A percentile compares a stretch with the other conserved stretches of the same genome.
Evolutionary conservation across 1,140 invertebrate species (phyloP).

Genomic region (Charaxes varanes): DNA sequence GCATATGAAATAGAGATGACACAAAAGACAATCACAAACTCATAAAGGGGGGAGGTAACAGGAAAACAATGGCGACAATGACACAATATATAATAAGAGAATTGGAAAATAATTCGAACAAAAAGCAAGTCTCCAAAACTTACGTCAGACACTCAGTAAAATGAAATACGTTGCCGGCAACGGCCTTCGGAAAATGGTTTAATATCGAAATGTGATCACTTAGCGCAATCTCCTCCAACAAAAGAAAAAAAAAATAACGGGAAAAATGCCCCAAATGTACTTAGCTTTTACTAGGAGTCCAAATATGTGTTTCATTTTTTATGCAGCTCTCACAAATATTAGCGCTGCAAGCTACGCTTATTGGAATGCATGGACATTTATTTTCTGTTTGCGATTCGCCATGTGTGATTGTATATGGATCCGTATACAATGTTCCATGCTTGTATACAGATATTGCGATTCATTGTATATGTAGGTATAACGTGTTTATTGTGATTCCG

Average conservation of each 20-base stretch:
- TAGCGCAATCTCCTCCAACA: conserved; percentile 73
- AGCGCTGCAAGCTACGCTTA: conserved; percentile 1
- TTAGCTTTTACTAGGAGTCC: conserved; percentile 66
- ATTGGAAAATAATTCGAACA: conserved; percentile 67
- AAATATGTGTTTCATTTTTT: conserved; percentile 67
- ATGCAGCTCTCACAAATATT: conserved; percentile 44
- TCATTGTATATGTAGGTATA: too few species aligned
- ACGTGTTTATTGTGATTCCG: too few species aligned
- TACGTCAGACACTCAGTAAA: conserved; percentile 72
- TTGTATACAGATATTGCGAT: neutral
- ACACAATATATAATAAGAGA: conserved; percentile 53
- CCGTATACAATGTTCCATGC: neutral
- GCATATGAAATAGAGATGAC: too few species aligned
- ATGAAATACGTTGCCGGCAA: conserved; percentile 72
- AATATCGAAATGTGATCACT: conserved; percentile 75
- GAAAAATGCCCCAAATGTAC: conserved; percentile 61
- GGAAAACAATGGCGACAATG: conserved; percentile 15
- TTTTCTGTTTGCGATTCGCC: conserved; percentile 2
- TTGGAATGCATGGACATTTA: conserved; percentile 2
- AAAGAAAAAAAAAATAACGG: conserved; percentile 68
- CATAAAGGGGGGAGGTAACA: too few species aligned
- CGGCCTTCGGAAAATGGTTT: conserved; percentile 70
- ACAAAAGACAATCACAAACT: too few species aligned
- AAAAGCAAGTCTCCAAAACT: conserved; percentile 67
- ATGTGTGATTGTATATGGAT: neutral